phyloP scores from a whole-genome alignment of 1,140 invertebrate genomes.

The Harlomillsia oculata region DNA sequence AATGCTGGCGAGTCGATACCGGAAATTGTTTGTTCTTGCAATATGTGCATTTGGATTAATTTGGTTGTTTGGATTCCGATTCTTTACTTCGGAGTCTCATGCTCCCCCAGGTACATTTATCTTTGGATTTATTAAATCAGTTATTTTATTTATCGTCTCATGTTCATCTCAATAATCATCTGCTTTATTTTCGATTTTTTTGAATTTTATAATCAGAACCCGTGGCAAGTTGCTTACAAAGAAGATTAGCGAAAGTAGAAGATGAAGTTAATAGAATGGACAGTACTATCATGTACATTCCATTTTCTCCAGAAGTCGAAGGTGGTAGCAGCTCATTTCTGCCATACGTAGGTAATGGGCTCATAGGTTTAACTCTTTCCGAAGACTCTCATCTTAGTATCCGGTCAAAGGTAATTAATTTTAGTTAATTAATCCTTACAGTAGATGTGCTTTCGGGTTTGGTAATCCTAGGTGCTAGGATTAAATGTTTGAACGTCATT shows the following conservation, averaged over 20 bases:
- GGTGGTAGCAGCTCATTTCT: constrained; percentile 55
- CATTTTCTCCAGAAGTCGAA: constrained; percentile 46
- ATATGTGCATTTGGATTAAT: constrained; percentile 51
- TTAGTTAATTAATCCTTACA: not conserved
- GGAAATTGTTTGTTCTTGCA: constrained; percentile 53
- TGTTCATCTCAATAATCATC: not conserved
- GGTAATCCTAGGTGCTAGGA: not conserved
- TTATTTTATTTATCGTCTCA: not conserved
- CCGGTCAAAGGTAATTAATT: constrained; percentile 40
- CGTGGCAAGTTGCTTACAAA: constrained; percentile 53
- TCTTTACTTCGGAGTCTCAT: constrained; percentile 47
- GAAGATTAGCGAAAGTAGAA: constrained; percentile 51
- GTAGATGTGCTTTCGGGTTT: not conserved
- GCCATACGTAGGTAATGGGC: constrained; percentile 70
- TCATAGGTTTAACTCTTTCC: constrained; percentile 55
- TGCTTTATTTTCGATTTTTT: constrained; percentile 5
- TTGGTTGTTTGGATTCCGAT: constrained; percentile 55
- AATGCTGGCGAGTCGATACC: constrained; percentile 41
- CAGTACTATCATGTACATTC: constrained; percentile 55
- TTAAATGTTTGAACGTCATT: not conserved
- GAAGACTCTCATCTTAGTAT: constrained; percentile 57
- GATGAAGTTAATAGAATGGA: constrained; percentile 53
- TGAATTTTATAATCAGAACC: constrained; percentile 42
- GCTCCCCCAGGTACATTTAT: constrained; percentile 40
- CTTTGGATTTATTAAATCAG: constrained; percentile 16